phyloP scores from a whole-genome alignment of 2,888 invertebrate genomes.

The Erebia palarica region DNA sequence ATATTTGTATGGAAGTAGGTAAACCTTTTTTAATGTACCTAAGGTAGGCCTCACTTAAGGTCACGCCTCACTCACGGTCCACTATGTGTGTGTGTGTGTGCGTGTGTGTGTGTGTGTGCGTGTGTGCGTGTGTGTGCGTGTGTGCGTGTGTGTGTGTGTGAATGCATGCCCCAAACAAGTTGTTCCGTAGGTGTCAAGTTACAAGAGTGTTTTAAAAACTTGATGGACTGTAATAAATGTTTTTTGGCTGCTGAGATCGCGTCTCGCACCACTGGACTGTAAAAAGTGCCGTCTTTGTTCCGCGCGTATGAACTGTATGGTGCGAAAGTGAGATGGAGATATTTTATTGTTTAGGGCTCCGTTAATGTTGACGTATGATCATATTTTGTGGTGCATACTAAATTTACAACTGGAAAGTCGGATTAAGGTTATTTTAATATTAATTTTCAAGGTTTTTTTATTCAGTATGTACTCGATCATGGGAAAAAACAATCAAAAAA shows the following conservation, averaged over 20 bases:
- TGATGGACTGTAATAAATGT: constrained; percentile 77
- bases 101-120: constrained; percentile 49
- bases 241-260: constrained; percentile 50
- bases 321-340: constrained; percentile 48
- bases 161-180: constrained; percentile 56
- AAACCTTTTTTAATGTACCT: no score
- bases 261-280: constrained; percentile 35
- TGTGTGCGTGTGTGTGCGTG: constrained; percentile 46
- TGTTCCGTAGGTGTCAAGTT: constrained; percentile 71
- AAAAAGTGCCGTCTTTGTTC: constrained; percentile 43
- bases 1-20: no score
- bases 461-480: neutral
- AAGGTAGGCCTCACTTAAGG: no score
- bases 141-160: constrained; percentile 44
- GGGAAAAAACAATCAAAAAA: no score
- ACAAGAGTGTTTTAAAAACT: constrained; percentile 71
- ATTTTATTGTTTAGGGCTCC: constrained; percentile 49
- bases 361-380: neutral
- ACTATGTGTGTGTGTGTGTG: constrained; percentile 47
- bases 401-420: no score
- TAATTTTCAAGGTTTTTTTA: neutral
- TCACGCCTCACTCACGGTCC: constrained; percentile 40
- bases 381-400: no score
- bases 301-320: constrained; percentile 33
- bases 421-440: neutral